These are phyloP conservation scores for Myotis lucifugus DNA, from an alignment of 2,113 vertebrate genomes.

Conservation along the genomic window DNA sequence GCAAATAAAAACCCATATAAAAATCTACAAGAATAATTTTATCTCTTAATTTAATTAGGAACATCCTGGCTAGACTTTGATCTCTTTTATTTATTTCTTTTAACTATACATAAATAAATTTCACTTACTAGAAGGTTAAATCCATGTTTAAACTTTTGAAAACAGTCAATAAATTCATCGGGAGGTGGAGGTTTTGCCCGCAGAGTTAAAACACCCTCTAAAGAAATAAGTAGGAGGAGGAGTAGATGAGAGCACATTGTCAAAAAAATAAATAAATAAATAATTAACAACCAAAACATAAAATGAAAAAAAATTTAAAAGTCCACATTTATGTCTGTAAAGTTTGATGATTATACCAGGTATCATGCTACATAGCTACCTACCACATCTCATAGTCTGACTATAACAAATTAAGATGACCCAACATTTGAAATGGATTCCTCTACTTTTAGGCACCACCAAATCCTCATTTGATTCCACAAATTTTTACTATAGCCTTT, in stretches of 20 bases:
- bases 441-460: neutral
- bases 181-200: constrained; percentile 92
- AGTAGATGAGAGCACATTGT: neutral
- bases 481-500: neutral
- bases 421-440: neutral
- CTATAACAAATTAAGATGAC: neutral
- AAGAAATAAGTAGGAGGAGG: constrained; percentile 66
- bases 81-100: constrained; percentile 22
- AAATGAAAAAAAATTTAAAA: neutral
- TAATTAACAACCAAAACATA: neutral
- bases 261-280: neutral
- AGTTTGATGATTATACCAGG: neutral
- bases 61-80: neutral
- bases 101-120: neutral
- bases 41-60: neutral
- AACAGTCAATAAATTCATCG: constrained; percentile 95
- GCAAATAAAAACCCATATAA: neutral
- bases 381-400: neutral
- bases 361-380: neutral
- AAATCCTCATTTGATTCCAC: neutral
- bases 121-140: constrained; percentile 96
- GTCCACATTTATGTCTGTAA: neutral
- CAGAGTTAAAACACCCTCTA: constrained; percentile 97
- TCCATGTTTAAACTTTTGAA: constrained; percentile 98
- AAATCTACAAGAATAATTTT: neutral